phyloP scores from a whole-genome alignment of 2,797 vertebrate species.

The Brotula barbata region DNA sequence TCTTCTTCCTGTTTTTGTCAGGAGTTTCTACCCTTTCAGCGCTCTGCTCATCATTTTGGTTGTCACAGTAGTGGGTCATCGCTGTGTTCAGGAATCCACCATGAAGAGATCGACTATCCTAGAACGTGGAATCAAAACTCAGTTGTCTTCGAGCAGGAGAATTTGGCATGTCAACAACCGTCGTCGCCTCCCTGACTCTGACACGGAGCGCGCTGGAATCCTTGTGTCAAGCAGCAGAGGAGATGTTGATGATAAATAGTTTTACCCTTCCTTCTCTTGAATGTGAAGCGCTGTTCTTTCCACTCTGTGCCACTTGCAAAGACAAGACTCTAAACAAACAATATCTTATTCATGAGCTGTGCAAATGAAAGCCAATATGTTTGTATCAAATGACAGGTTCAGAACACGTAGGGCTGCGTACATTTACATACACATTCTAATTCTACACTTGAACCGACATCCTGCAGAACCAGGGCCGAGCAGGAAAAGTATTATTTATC shows the following conservation, averaged over 20 bases:
- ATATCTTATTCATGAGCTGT: constrained; percentile 76
- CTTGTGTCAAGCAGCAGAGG: constrained; percentile 13
- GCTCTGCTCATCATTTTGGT: constrained; percentile 33
- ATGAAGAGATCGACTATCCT: background rate
- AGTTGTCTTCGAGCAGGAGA: constrained; percentile 10
- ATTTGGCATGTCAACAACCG: background rate
- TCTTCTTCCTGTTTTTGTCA: constrained; percentile 52
- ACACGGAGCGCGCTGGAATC: constrained; percentile 15
- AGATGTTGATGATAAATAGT: constrained; percentile 12
- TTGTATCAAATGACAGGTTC: constrained; percentile 60
- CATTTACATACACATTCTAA: constrained; percentile 38
- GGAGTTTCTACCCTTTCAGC: constrained; percentile 40
- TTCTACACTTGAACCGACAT: constrained; percentile 21
- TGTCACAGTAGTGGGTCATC: constrained; percentile 66
- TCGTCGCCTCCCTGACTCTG: background rate
- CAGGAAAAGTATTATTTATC: background rate
- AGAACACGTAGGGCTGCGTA: constrained; percentile 33
- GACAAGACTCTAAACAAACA: constrained; percentile 51
- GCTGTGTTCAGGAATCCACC: constrained; percentile 22
- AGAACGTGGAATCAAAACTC: constrained; percentile 10
- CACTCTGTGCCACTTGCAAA: constrained; percentile 48
- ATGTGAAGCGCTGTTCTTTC: constrained; percentile 28
- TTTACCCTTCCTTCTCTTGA: background rate
- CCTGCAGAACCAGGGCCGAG: background rate
- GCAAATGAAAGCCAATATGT: constrained; percentile 61